A percentile compares a stretch with the other conserved stretches of the same genome.
These are phyloP conservation scores for Leptopilina drosophilae DNA, from an alignment of 2,888 invertebrate species.

Conservation along the genomic window DNA sequence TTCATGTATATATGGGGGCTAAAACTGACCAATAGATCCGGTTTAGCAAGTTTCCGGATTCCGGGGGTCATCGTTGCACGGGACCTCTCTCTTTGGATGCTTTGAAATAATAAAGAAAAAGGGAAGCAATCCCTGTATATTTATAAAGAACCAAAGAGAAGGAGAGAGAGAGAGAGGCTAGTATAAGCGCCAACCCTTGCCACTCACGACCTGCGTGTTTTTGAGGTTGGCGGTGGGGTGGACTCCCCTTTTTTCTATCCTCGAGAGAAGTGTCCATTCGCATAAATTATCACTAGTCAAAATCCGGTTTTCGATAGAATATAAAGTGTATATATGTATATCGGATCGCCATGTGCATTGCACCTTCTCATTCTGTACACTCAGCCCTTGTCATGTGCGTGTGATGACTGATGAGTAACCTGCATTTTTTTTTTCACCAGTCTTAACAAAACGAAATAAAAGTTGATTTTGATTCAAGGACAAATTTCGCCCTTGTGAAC, in stretches of 20 bases:
- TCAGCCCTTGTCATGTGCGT: too few relatives aligned
- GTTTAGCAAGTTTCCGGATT: slow-evolving; percentile 77
- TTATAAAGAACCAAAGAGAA: too few relatives aligned
- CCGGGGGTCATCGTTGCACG: slow-evolving; percentile 70
- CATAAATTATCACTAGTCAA: slow-evolving; percentile 55
- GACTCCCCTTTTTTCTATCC: slow-evolving; percentile 48
- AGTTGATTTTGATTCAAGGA: slow-evolving; percentile 35
- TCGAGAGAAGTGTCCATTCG: slow-evolving; percentile 51
- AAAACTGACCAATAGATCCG: slow-evolving; percentile 77
- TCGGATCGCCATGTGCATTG: slow-evolving; percentile 34
- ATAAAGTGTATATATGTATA: slow-evolving; percentile 42
- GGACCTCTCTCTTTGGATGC: slow-evolving; percentile 45
- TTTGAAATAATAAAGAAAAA: slow-evolving; percentile 15
- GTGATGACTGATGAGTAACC: slow-evolving; percentile 43
- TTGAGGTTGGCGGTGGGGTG: slow-evolving; percentile 51
- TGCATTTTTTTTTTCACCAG: slow-evolving; percentile 43
- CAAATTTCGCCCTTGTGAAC: neutral
- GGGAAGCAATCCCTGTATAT: slow-evolving; percentile 37
- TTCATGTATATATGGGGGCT: slow-evolving; percentile 51
- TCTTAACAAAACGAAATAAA: neutral
- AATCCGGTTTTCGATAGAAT: slow-evolving; percentile 63
- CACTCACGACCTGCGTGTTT: slow-evolving; percentile 58
- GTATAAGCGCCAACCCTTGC: slow-evolving; percentile 43
- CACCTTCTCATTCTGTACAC: too few relatives aligned
- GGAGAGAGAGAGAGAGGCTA: too few relatives aligned